phyloP scores from a whole-genome alignment of 1,140 invertebrate species.

The Pseudomyrmex concolor region DNA sequence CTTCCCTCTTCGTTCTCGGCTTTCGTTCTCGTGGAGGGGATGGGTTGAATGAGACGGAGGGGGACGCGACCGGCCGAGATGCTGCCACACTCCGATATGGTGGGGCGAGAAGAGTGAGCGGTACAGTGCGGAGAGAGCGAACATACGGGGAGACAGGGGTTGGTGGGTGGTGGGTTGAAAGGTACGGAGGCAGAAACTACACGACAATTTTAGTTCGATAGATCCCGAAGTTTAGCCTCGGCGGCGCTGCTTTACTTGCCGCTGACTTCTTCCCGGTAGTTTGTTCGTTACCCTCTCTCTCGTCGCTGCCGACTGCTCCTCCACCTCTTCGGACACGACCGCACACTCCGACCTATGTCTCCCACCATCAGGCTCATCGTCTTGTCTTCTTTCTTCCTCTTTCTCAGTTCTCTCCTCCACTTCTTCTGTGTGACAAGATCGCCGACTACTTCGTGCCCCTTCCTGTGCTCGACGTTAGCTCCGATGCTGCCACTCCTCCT shows the following conservation, averaged over 20 bases:
- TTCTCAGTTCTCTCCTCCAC: constrained; percentile 36
- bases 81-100: constrained; percentile 64
- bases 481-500: constrained; percentile 70
- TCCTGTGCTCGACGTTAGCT: constrained; percentile 59
- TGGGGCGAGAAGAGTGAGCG: constrained; percentile 67
- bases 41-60: constrained; percentile 62
- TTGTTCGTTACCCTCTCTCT: constrained; percentile 79
- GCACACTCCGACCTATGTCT: constrained; percentile 63
- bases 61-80: constrained; percentile 68
- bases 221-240: constrained; percentile 83
- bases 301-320: constrained; percentile 52
- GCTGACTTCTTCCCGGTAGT: constrained; percentile 84
- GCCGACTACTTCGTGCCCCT: constrained; percentile 67
- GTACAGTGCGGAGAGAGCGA: constrained; percentile 65
- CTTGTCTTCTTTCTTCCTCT: constrained; percentile 62
- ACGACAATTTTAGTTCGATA: constrained; percentile 85
- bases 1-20: constrained; percentile 77
- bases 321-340: constrained; percentile 64
- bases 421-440: constrained; percentile 54
- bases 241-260: constrained; percentile 82
- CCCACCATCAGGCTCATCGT: constrained; percentile 51
- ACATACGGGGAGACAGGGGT: constrained; percentile 54
- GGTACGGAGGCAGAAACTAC: constrained; percentile 81
- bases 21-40: constrained; percentile 73
- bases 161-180: constrained; percentile 57